Percentiles rank a stretch among this genome's conserved stretches.
These are phyloP conservation scores for Phyllostomus hastatus DNA, from an alignment of 2,113 vertebrate species.

Conservation along the genomic window DNA sequence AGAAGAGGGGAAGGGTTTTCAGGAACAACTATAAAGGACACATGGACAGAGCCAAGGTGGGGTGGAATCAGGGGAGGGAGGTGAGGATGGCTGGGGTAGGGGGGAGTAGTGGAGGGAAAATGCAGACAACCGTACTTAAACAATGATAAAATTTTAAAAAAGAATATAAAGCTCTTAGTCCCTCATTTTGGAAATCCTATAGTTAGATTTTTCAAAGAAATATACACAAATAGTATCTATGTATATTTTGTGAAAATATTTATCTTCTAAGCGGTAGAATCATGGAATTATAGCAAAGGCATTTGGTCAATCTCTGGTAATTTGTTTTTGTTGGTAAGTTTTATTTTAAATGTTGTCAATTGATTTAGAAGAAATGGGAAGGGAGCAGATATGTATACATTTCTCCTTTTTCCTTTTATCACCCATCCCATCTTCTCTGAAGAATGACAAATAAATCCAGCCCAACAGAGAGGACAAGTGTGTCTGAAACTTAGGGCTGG, in stretches of 20 bases:
- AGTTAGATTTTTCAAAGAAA: background rate
- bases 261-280: background rate
- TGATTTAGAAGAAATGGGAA: background rate
- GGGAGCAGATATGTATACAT: background rate
- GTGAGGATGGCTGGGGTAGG: no score
- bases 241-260: background rate
- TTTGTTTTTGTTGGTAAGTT: conserved; percentile 10
- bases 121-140: no score
- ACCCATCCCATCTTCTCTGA: background rate
- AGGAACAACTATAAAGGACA: no score
- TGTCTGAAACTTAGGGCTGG: background rate
- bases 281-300: background rate
- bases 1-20: no score
- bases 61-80: no score
- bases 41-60: no score
- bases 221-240: background rate
- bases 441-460: background rate
- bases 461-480: background rate
- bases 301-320: background rate
- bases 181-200: background rate
- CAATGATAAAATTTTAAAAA: background rate
- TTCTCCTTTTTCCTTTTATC: background rate
- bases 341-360: background rate
- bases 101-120: no score
- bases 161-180: background rate